Evolutionary conservation across 2,113 vertebrate species (phyloP).

Genomic region (Leptodactylus fuscus): DNA sequence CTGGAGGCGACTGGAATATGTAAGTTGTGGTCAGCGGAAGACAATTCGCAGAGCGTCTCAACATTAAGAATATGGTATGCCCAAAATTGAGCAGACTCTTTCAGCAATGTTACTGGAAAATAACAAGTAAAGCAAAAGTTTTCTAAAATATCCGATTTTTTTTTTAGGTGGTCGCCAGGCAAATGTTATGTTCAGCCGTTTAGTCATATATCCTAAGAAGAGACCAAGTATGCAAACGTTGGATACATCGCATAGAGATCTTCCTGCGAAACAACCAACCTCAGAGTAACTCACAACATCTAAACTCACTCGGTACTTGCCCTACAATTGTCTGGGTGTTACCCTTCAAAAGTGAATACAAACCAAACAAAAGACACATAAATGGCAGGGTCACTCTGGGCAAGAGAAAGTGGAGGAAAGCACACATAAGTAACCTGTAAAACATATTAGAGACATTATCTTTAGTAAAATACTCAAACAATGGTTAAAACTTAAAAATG

Average conservation of each 20-base stretch:
- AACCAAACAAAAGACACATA: slow-evolving; percentile 53
- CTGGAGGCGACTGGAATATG: background rate
- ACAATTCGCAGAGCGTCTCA: background rate
- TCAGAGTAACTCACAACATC: background rate
- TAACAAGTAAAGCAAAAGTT: background rate
- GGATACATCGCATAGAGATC: background rate
- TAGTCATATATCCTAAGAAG: background rate
- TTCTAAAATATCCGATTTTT: background rate
- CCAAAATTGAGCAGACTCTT: background rate
- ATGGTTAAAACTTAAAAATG: background rate
- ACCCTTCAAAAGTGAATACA: slow-evolving; percentile 18
- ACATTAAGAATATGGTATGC: background rate
- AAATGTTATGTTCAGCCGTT: background rate
- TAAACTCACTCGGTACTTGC: background rate
- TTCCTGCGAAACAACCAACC: background rate
- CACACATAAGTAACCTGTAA: slow-evolving; percentile 51
- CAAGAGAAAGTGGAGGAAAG: slow-evolving; percentile 52
- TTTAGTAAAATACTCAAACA: slow-evolving; percentile 52
- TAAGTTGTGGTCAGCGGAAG: background rate
- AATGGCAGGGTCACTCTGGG: slow-evolving; percentile 38
- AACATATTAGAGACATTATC: slow-evolving; percentile 48
- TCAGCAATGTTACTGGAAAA: background rate
- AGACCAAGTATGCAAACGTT: too few relatives aligned
- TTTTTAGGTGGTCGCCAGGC: background rate
- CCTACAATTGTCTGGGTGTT: background rate